Evolutionary conservation across 2,113 vertebrate species (phyloP).

Genomic region (Hippocampus zosterae): DNA sequence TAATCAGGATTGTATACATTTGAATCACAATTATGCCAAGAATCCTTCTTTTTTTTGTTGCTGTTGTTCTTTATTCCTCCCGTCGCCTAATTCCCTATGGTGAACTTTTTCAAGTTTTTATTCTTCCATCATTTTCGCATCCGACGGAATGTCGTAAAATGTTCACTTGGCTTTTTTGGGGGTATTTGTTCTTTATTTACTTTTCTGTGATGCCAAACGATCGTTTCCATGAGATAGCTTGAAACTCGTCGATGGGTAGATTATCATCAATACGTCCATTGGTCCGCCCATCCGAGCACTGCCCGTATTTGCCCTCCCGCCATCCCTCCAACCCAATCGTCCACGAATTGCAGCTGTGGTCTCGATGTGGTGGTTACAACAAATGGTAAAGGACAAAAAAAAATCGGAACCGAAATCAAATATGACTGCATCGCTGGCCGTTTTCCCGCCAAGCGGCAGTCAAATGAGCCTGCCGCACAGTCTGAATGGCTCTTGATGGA

Average conservation of each 20-base stretch:
- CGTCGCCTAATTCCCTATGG: background rate
- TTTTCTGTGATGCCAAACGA: background rate
- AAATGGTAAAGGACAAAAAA: slow-evolving; percentile 44
- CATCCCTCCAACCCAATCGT: background rate
- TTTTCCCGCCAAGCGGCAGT: slow-evolving; percentile 58
- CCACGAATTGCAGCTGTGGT: slow-evolving; percentile 53
- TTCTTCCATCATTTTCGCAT: slow-evolving; percentile 17
- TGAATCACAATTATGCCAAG: background rate
- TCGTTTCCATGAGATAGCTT: background rate
- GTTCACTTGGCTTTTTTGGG: background rate
- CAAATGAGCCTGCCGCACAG: slow-evolving; percentile 57
- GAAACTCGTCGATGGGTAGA: background rate
- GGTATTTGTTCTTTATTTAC: background rate
- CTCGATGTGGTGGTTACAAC: slow-evolving; percentile 46
- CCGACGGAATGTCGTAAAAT: background rate
- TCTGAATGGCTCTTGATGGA: slow-evolving; percentile 69
- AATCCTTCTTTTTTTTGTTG: background rate
- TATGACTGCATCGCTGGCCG: slow-evolving; percentile 51
- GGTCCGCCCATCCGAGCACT: background rate
- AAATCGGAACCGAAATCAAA: slow-evolving; percentile 62
- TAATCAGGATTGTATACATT: background rate
- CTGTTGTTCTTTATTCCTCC: no score
- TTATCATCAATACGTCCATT: no score
- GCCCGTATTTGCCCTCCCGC: background rate
- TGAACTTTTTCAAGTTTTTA: slow-evolving; percentile 14